phyloP scores from a whole-genome alignment of 2,888 invertebrate species.

The Gari tellinella region DNA sequence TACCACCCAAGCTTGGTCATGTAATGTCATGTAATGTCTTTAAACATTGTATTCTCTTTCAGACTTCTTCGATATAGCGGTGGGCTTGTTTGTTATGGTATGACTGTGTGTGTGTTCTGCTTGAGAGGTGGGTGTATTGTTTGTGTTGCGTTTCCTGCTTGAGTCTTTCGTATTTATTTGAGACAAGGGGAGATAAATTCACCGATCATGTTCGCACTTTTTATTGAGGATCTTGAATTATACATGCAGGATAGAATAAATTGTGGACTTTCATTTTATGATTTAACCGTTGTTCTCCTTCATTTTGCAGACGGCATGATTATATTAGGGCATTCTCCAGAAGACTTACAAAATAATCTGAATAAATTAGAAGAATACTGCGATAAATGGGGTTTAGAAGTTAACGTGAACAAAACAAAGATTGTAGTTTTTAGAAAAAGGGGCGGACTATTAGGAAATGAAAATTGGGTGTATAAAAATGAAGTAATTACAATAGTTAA shows the following conservation, averaged over 20 bases:
- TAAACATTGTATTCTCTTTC: neutral
- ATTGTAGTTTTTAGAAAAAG: slow-evolving; percentile 8
- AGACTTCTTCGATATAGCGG: slow-evolving; percentile 11
- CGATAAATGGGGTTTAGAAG: slow-evolving; percentile 9
- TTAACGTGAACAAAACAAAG: slow-evolving; percentile 8
- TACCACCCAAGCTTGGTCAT: no score
- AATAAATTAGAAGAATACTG: slow-evolving; percentile 6
- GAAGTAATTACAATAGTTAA: neutral
- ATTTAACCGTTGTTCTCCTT: slow-evolving; percentile 9
- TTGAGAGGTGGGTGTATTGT: no score
- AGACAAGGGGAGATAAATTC: slow-evolving; percentile 15
- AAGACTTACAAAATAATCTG: slow-evolving; percentile 11
- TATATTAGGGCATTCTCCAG: neutral
- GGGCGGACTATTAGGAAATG: neutral
- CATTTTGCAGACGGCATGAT: slow-evolving; percentile 25
- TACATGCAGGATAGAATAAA: neutral
- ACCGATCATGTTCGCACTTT: slow-evolving; percentile 10
- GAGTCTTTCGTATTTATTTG: no score
- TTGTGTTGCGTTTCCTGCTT: no score
- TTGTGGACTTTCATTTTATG: slow-evolving; percentile 4
- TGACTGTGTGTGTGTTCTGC: no score
- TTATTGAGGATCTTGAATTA: slow-evolving; percentile 12
- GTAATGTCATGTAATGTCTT: no score
- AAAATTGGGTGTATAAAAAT: slow-evolving; percentile 5
- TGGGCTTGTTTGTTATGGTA: no score